Percentiles rank a stretch among this genome's conserved stretches.
Evolutionary conservation across 2,797 vertebrate genomes (phyloP).

Genomic region (Momotus momota): DNA sequence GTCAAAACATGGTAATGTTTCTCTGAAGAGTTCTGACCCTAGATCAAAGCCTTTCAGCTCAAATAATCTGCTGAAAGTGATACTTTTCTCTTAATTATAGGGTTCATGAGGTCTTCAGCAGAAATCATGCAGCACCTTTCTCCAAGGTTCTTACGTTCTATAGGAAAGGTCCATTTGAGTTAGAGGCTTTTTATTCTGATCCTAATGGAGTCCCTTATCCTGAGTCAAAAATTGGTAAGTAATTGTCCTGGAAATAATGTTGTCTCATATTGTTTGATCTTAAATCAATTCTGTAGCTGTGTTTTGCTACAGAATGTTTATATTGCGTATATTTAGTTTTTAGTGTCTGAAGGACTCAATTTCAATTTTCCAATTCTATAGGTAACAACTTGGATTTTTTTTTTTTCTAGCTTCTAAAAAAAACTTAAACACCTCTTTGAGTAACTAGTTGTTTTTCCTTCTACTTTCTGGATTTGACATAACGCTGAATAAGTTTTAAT

Average conservation of each 20-base stretch:
- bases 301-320: background rate
- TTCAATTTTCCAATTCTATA: background rate
- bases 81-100: constrained; percentile 59
- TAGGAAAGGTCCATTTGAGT: constrained; percentile 81
- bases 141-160: constrained; percentile 85
- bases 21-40: background rate
- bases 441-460: background rate
- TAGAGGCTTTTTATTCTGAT: constrained; percentile 85
- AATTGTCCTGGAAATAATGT: background rate
- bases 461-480: background rate
- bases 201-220: constrained; percentile 80
- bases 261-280: background rate
- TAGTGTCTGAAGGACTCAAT: background rate
- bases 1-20: background rate
- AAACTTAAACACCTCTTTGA: background rate
- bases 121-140: constrained; percentile 82
- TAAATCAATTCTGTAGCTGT: background rate
- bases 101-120: constrained; percentile 81
- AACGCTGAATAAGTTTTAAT: background rate
- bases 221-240: constrained; percentile 84
- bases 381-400: background rate
- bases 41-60: background rate
- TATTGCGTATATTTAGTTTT: background rate
- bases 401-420: background rate
- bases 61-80: background rate